These are phyloP conservation scores for Microcebus griseorufus DNA, from an alignment of 2,113 vertebrate species.

Conservation along the genomic window DNA sequence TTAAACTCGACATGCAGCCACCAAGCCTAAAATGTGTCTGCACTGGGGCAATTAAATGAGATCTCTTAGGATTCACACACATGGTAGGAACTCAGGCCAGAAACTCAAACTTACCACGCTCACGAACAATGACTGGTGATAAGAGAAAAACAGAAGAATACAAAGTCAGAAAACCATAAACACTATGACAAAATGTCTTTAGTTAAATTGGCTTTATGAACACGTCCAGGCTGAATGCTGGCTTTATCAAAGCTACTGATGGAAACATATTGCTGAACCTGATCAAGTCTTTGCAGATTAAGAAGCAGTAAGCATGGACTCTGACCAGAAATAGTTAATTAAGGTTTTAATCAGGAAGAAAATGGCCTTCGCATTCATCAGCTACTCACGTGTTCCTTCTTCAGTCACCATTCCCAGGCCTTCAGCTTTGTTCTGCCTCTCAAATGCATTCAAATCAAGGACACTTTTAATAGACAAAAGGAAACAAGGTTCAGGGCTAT, in stretches of 20 bases:
- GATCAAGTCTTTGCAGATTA: conserved; percentile 45
- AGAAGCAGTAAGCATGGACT: conserved; percentile 5
- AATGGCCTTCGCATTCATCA: conserved; percentile 54
- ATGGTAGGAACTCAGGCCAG: conserved; percentile 78
- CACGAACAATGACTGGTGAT: conserved; percentile 98
- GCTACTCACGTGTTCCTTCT: conserved; percentile 97
- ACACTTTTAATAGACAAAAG: conserved; percentile 87
- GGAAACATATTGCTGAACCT: conserved; percentile 42
- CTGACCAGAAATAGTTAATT: conserved; percentile 41
- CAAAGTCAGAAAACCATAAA: conserved; percentile 91
- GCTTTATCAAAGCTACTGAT: conserved; percentile 41
- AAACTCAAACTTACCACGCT: conserved; percentile 93
- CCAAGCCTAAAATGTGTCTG: conserved; percentile 75
- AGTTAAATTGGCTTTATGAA: conserved; percentile 62
- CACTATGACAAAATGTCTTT: conserved; percentile 73
- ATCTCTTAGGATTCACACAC: conserved; percentile 77
- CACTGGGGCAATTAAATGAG: conserved; percentile 78
- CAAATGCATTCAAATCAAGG: conserved; percentile 98
- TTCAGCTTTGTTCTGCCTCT: conserved; percentile 99
- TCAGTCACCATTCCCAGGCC: conserved; percentile 99
- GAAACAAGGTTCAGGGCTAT: conserved; percentile 61
- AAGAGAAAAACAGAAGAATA: conserved; percentile 86
- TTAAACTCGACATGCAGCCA: conserved; percentile 82
- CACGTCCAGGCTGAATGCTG: conserved; percentile 38
- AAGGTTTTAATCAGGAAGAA: conserved; percentile 66